Percentiles rank a stretch among this genome's conserved stretches.
phyloP scores from a whole-genome alignment of 2,797 vertebrate species.

The Carapus acus region DNA sequence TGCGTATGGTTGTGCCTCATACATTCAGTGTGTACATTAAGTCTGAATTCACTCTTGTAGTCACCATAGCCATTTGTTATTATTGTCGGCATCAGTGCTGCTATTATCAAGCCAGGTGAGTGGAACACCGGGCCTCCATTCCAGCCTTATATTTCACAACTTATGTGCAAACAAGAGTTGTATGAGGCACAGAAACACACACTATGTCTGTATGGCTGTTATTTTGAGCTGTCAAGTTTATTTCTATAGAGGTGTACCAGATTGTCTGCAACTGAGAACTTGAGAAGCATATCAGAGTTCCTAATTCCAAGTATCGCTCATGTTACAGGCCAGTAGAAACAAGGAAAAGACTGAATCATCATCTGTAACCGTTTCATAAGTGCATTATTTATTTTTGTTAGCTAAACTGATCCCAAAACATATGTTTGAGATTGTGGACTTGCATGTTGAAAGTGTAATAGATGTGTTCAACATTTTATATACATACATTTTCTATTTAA shows the following conservation, averaged over 20 bases:
- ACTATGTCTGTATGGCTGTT: no score
- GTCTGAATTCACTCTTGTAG: background rate
- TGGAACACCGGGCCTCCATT: no score
- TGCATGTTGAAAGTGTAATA: slow-evolving; percentile 26
- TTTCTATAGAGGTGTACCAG: background rate
- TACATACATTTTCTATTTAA: slow-evolving; percentile 14
- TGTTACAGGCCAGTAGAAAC: slow-evolving; percentile 28
- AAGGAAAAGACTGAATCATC: slow-evolving; percentile 6
- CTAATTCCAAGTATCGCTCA: slow-evolving; percentile 12
- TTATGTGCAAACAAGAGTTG: background rate
- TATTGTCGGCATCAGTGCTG: no score
- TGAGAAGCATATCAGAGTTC: background rate
- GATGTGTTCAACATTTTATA: slow-evolving; percentile 7
- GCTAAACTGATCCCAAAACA: slow-evolving; percentile 27
- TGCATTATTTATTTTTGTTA: slow-evolving; percentile 61
- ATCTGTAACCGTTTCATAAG: slow-evolving; percentile 21
- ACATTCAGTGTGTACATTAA: background rate
- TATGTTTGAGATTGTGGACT: slow-evolving; percentile 12
- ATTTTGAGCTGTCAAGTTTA: background rate
- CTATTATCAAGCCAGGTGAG: no score
- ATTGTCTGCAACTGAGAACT: background rate
- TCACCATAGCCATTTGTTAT: no score
- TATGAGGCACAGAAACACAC: no score
- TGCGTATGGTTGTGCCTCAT: background rate
- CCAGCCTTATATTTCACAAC: no score